Percentiles rank a stretch among this genome's conserved stretches.
phyloP scores from a whole-genome alignment of 2,113 vertebrate species.

The Pteronura brasiliensis region DNA sequence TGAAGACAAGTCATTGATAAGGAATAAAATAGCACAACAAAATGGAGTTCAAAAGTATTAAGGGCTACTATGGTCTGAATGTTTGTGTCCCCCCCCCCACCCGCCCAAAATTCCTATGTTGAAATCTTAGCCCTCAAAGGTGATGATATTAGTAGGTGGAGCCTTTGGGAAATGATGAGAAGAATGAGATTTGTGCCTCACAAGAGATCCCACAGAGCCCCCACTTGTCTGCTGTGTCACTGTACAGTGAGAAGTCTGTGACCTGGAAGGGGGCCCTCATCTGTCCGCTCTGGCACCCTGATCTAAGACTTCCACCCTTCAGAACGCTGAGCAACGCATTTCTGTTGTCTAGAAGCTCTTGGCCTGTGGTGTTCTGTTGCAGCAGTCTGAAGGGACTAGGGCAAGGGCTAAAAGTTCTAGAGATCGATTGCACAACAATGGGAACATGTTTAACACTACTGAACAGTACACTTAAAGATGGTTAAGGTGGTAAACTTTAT shows the following conservation, averaged over 20 bases:
- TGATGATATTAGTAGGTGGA: neutral
- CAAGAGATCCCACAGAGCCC: neutral
- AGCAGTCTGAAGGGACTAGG: neutral
- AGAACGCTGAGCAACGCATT: neutral
- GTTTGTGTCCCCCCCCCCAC: neutral
- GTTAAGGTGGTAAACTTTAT: neutral
- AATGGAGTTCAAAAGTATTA: neutral
- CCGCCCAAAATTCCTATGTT: neutral
- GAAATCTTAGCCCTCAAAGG: neutral
- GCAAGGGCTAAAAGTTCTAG: neutral
- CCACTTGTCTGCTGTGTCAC: neutral
- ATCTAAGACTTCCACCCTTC: neutral
- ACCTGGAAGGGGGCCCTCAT: neutral
- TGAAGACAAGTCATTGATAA: neutral
- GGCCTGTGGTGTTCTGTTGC: neutral
- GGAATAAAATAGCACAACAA: neutral
- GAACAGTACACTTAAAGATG: neutral
- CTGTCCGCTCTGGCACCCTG: too few species aligned
- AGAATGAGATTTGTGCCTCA: neutral
- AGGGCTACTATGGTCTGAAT: neutral
- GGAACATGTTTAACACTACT: neutral
- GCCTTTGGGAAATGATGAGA: neutral
- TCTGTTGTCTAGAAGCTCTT: neutral
- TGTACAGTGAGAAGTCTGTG: neutral
- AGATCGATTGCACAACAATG: neutral